These are phyloP conservation scores for Coleophora flavipennella DNA, from an alignment of 2,888 invertebrate genomes.

Conservation along the genomic window DNA sequence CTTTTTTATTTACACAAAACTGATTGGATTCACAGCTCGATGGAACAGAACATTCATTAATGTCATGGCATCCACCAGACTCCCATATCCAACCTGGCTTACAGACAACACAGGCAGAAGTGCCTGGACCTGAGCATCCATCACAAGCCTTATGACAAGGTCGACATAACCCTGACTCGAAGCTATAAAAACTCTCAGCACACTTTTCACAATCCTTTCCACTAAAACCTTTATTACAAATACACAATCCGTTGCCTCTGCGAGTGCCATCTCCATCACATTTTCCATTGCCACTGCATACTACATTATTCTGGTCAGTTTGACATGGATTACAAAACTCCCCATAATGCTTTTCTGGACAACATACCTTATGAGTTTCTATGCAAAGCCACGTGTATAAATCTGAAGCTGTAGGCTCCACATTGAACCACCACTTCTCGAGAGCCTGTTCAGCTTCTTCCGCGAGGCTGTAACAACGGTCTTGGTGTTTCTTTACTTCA, in stretches of 20 bases:
- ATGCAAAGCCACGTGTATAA: conserved; percentile 82
- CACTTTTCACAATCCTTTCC: conserved; percentile 86
- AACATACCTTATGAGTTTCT: conserved; percentile 83
- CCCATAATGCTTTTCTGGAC: conserved; percentile 88
- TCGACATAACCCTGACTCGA: conserved; percentile 79
- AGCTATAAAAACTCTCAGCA: conserved; percentile 76
- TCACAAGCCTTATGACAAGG: conserved; percentile 86
- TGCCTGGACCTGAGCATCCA: conserved; percentile 81
- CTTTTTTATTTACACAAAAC: conserved; percentile 91
- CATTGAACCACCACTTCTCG: conserved; percentile 91
- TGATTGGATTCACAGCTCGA: conserved; percentile 74
- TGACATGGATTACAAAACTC: conserved; percentile 83
- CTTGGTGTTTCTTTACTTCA: conserved; percentile 77
- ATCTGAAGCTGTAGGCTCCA: conserved; percentile 57
- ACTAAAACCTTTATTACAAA: conserved; percentile 85
- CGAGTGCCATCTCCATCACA: conserved; percentile 91
- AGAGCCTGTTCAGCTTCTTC: conserved; percentile 85
- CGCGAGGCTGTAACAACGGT: conserved; percentile 85
- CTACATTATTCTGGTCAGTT: conserved; percentile 51
- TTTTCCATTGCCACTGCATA: conserved; percentile 87
- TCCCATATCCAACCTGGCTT: conserved; percentile 81
- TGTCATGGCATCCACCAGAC: conserved; percentile 82
- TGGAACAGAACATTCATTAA: conserved; percentile 83
- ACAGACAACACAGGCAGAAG: conserved; percentile 69
- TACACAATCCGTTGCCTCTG: conserved; percentile 92